phyloP scores from a whole-genome alignment of 2,113 vertebrate species.

The Narcine bancroftii region DNA sequence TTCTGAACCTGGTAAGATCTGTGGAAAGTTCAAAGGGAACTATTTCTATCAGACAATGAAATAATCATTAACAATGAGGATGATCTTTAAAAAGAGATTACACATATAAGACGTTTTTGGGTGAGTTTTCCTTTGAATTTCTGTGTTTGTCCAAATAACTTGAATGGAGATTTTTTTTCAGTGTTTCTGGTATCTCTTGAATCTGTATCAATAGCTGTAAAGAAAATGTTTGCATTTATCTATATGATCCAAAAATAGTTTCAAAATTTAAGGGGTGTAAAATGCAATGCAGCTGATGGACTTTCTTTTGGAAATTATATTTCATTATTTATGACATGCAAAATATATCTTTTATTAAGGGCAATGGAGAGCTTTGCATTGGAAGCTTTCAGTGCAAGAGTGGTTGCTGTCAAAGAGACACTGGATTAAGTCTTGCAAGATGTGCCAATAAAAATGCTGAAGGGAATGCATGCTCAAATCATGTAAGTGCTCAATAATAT shows the following conservation, averaged over 20 bases:
- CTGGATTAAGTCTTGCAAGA: slow-evolving; percentile 51
- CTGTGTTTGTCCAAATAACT: neutral
- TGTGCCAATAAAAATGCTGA: slow-evolving; percentile 52
- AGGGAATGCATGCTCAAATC: slow-evolving; percentile 52
- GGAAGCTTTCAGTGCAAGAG: slow-evolving; percentile 64
- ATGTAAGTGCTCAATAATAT: slow-evolving; percentile 44
- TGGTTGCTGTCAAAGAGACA: slow-evolving; percentile 48
- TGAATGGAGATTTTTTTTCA: neutral
- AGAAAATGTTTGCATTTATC: neutral
- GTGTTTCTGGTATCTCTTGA: neutral
- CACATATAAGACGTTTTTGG: neutral
- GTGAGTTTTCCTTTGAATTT: neutral
- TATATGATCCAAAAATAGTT: neutral
- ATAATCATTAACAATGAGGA: neutral
- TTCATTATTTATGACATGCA: neutral
- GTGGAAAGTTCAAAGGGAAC: neutral
- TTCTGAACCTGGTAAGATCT: slow-evolving; percentile 55
- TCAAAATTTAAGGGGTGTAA: neutral
- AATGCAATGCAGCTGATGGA: neutral
- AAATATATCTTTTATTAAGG: slow-evolving; percentile 44
- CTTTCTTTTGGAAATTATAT: neutral
- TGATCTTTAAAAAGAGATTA: neutral
- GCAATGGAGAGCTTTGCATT: slow-evolving; percentile 56
- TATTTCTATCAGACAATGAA: neutral
- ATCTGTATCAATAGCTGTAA: no score